These are phyloP conservation scores for Ascaphus truei DNA, from an alignment of 2,113 vertebrate genomes.

Conservation along the genomic window DNA sequence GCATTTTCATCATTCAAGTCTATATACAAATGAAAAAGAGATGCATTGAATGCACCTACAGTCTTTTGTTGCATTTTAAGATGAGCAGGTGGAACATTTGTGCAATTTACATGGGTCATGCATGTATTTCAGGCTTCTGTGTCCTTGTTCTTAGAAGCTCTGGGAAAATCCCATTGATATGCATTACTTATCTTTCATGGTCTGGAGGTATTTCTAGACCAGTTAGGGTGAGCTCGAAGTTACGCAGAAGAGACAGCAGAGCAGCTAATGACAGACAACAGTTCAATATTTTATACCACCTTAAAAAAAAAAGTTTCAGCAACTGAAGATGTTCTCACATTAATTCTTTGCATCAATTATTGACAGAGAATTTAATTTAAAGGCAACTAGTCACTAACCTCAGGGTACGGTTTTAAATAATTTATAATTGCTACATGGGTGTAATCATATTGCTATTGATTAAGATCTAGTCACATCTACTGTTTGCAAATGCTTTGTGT, in stretches of 20 bases:
- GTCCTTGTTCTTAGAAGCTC: conserved; percentile 50
- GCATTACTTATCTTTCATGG: conserved; percentile 64
- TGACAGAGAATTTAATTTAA: conserved; percentile 97
- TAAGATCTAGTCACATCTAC: conserved; percentile 78
- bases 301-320: conserved; percentile 78
- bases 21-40: no score
- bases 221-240: conserved; percentile 61
- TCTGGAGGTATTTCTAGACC: conserved; percentile 63
- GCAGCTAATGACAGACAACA: conserved; percentile 65
- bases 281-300: conserved; percentile 76
- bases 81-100: no score
- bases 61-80: no score
- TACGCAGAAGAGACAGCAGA: conserved; percentile 61
- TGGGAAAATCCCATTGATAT: conserved; percentile 42
- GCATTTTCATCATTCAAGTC: no score
- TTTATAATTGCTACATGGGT: conserved; percentile 84
- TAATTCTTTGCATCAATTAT: conserved; percentile 98
- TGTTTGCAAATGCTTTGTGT: conserved; percentile 31
- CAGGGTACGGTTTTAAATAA: conserved; percentile 92
- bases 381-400: conserved; percentile 90
- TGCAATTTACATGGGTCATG: no score
- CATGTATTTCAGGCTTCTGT: no score
- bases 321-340: conserved; percentile 88
- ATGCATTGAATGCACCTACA: no score
- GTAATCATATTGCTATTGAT: conserved; percentile 98